These are phyloP conservation scores for Phyllostomus hastatus DNA, from an alignment of 2,113 vertebrate genomes.

Conservation along the genomic window DNA sequence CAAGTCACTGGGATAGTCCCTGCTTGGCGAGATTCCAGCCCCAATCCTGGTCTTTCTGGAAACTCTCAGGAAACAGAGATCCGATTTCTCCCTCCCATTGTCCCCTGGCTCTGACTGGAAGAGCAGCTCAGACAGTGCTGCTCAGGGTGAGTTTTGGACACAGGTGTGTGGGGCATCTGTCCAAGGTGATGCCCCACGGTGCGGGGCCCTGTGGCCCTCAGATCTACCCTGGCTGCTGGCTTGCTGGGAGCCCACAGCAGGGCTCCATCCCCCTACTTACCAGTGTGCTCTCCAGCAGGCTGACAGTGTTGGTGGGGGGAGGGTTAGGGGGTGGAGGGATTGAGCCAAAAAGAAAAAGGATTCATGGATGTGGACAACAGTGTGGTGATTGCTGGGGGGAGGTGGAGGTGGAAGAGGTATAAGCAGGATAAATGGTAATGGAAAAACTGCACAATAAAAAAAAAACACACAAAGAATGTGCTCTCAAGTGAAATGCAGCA, in stretches of 20 bases:
- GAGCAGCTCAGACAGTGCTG: not conserved
- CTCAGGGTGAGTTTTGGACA: not conserved
- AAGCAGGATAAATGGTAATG: too few relatives aligned
- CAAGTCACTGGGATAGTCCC: not conserved
- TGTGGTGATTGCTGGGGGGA: too few relatives aligned
- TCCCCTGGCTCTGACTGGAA: not conserved
- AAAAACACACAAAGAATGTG: not conserved
- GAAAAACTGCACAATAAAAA: too few relatives aligned
- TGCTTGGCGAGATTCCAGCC: not conserved
- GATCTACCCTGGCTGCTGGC: not conserved
- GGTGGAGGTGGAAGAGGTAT: too few relatives aligned
- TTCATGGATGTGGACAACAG: too few relatives aligned
- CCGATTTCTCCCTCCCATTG: not conserved
- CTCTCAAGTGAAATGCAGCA: not conserved
- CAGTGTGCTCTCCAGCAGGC: not conserved
- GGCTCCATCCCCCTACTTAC: not conserved
- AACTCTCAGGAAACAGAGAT: not conserved
- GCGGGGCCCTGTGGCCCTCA: not conserved
- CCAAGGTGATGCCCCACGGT: not conserved
- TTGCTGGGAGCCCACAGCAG: rapidly evolving
- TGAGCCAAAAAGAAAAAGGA: too few relatives aligned
- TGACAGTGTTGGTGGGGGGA: too few relatives aligned
- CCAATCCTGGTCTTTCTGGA: not conserved
- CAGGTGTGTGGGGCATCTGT: not conserved
- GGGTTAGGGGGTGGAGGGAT: too few relatives aligned